Conservation (phyloP, 2,113 vertebrate genomes). For the Pteronura brasiliensis region DNA sequence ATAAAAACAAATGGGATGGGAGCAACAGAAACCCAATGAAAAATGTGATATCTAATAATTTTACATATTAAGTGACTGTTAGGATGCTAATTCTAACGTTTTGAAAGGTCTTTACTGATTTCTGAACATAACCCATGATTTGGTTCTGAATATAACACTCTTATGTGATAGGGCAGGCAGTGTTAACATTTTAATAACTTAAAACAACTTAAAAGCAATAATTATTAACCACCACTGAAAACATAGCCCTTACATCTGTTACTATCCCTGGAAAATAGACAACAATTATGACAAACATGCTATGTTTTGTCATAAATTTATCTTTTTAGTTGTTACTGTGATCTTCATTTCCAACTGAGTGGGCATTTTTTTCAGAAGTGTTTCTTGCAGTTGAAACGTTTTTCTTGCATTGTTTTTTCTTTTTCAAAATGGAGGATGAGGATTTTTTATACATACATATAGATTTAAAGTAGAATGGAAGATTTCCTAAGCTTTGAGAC, state of each 20-base stretch:
- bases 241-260: background rate
- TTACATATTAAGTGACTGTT: background rate
- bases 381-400: background rate
- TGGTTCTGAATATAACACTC: background rate
- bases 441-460: background rate
- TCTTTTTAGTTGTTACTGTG: background rate
- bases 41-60: background rate
- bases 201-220: background rate
- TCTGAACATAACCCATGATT: background rate
- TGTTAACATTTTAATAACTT: background rate
- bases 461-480: background rate
- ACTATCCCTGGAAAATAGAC: background rate
- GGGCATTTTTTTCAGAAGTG: background rate
- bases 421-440: background rate
- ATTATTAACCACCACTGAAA: background rate
- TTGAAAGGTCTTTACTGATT: background rate
- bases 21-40: background rate
- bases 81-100: background rate
- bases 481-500: background rate
- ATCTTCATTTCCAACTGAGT: background rate
- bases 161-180: background rate
- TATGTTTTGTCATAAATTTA: background rate
- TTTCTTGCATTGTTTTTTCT: background rate
- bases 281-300: background rate
- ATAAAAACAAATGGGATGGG: background rate